phyloP scores from a whole-genome alignment of 2,888 invertebrate species.

The Sphecodes monilicornis region DNA sequence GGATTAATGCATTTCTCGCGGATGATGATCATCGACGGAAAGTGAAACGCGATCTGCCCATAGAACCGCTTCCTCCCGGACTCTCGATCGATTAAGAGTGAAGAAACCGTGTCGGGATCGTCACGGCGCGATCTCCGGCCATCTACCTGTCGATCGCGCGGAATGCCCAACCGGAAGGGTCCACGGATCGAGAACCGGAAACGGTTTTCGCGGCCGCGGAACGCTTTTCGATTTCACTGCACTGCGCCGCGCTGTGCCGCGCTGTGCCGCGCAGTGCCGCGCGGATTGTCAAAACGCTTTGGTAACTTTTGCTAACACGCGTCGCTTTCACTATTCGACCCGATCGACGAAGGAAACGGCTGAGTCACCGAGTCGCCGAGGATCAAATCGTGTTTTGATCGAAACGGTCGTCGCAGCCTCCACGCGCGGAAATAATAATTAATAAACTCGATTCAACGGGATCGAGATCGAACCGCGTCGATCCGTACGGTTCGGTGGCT shows the following conservation, averaged over 20 bases:
- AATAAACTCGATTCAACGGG: not conserved
- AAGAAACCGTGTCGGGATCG: not conserved
- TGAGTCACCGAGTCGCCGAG: slow-evolving; percentile 18
- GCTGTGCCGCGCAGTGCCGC: slow-evolving; percentile 9
- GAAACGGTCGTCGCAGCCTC: not conserved
- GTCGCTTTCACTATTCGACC: slow-evolving; percentile 51
- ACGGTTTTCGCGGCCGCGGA: not conserved
- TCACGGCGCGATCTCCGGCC: not conserved
- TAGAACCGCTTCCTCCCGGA: slow-evolving; percentile 17
- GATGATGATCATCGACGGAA: slow-evolving; percentile 12
- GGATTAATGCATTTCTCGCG: not conserved
- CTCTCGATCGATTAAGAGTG: not conserved
- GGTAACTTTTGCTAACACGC: not conserved
- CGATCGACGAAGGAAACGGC: not conserved
- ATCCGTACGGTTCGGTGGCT: not conserved
- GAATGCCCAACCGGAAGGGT: not conserved
- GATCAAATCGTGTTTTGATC: slow-evolving; percentile 16
- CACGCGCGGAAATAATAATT: not conserved
- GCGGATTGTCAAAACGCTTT: slow-evolving; percentile 54
- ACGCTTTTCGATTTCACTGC: slow-evolving; percentile 58
- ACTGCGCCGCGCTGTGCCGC: not conserved
- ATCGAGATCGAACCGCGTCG: not conserved
- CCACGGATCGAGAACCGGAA: not conserved
- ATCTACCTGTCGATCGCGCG: not conserved
- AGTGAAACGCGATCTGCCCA: slow-evolving; percentile 23